Evolutionary conservation across 2,113 vertebrate species (phyloP).

Genomic region (Zosterops pallidus): DNA sequence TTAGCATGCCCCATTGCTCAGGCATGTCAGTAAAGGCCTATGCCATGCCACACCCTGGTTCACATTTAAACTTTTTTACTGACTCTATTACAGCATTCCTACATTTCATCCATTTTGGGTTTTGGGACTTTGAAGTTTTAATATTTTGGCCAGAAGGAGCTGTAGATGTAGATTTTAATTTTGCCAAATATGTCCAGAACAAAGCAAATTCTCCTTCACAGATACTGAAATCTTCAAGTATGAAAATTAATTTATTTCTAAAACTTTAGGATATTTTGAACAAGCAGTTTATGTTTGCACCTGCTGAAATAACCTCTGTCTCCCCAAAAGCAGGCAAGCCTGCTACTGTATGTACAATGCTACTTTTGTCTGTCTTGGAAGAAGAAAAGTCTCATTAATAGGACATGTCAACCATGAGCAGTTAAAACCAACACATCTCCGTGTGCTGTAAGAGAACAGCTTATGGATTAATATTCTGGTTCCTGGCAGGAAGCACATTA

Average conservation of each 20-base stretch:
- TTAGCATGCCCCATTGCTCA: neutral
- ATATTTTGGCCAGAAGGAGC: neutral
- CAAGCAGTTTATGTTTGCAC: neutral
- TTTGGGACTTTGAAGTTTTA: neutral
- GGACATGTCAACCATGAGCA: neutral
- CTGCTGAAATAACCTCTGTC: neutral
- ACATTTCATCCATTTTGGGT: neutral
- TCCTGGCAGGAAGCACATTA: slow-evolving; percentile 16
- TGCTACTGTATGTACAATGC: neutral
- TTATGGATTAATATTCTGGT: neutral
- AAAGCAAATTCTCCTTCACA: neutral
- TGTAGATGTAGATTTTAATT: neutral
- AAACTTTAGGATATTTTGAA: neutral
- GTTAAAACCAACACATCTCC: neutral
- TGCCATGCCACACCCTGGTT: neutral
- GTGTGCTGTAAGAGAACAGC: neutral
- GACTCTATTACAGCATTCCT: neutral
- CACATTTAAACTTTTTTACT: neutral
- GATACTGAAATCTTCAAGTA: neutral
- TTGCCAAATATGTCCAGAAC: neutral
- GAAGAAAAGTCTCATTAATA: neutral
- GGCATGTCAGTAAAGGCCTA: neutral
- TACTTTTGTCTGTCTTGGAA: neutral
- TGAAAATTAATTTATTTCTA: neutral
- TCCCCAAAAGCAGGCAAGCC: neutral